A percentile compares a stretch with the other conserved stretches of the same genome.
Evolutionary conservation across 2,888 invertebrate genomes (phyloP).

Genomic region (Oscheius myriophilus): DNA sequence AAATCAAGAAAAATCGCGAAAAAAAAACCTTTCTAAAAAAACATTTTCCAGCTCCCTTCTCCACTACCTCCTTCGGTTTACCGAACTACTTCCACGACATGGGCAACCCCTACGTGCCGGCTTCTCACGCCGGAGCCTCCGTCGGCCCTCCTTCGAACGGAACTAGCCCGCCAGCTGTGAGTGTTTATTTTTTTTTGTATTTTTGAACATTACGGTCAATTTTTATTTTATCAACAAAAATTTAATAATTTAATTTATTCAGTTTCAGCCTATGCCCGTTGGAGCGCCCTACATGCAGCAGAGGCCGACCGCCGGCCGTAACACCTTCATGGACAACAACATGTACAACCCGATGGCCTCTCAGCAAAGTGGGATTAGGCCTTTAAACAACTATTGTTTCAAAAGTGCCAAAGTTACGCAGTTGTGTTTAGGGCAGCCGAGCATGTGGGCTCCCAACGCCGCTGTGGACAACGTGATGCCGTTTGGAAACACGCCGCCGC

Average conservation of each 20-base stretch:
- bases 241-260: too few species aligned
- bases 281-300: slow-evolving; percentile 8
- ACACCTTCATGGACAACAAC: slow-evolving; percentile 18
- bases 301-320: neutral
- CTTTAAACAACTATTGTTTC: too few species aligned
- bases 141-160: slow-evolving; percentile 25
- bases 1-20: too few species aligned
- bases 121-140: slow-evolving; percentile 1
- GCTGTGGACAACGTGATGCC: slow-evolving; percentile 11
- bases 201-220: neutral
- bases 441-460: slow-evolving; percentile 19
- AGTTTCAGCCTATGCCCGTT: too few species aligned
- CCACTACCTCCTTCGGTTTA: slow-evolving; percentile 23
- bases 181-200: too few species aligned
- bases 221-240: too few species aligned
- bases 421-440: slow-evolving; percentile 14
- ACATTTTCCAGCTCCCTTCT: slow-evolving; percentile 27
- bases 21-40: too few species aligned
- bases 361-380: neutral
- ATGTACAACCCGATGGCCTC: slow-evolving; percentile 3
- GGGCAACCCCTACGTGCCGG: neutral
- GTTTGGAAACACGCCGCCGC: slow-evolving; percentile 22
- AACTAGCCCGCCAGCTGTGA: slow-evolving; percentile 24
- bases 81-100: slow-evolving; percentile 27
- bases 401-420: too few species aligned